Conservation (phyloP, 2,113 vertebrate genomes). For the Anthoscopus minutus region DNA sequence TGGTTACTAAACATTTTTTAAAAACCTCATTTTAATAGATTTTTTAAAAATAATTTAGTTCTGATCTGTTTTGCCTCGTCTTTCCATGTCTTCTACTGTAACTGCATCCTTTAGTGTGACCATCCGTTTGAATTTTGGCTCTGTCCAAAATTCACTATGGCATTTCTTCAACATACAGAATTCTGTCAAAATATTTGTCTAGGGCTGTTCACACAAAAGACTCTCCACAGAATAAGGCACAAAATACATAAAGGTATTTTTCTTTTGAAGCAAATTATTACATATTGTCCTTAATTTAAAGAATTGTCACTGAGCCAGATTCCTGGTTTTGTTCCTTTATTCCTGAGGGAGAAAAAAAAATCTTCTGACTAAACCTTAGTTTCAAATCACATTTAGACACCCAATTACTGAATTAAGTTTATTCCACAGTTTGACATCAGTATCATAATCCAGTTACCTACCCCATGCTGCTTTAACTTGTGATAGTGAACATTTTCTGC, state of each 20-base stretch:
- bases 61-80: background rate
- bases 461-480: slow-evolving; percentile 62
- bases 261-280: background rate
- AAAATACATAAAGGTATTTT: background rate
- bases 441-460: slow-evolving; percentile 65
- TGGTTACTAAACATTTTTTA: background rate
- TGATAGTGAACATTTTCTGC: slow-evolving; percentile 54
- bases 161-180: background rate
- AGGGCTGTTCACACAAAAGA: background rate
- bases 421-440: slow-evolving; percentile 63
- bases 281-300: background rate
- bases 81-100: background rate
- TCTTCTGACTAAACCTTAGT: background rate
- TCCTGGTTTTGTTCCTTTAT: background rate
- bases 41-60: background rate
- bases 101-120: background rate
- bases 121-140: background rate
- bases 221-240: background rate
- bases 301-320: background rate
- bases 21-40: background rate
- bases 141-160: background rate
- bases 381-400: slow-evolving; percentile 49
- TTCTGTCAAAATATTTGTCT: background rate
- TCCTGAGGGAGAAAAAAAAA: background rate
- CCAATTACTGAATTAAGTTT: slow-evolving; percentile 55